These are phyloP conservation scores for Drosophila yakuba DNA, from an alignment of 1,140 invertebrate genomes.

Conservation along the genomic window DNA sequence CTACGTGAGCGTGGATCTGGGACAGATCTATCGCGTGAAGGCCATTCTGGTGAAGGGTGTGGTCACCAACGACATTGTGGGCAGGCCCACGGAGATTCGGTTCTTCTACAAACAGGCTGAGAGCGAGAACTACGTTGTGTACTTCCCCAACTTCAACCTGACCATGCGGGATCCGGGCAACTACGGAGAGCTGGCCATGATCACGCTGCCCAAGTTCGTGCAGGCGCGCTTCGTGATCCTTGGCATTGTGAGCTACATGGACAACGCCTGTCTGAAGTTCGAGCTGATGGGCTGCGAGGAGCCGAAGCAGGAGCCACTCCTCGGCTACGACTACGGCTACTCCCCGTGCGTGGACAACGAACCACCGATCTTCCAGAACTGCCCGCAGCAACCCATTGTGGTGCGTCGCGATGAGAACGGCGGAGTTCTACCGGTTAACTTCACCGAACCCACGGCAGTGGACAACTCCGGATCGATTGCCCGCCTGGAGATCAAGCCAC, in stretches of 20 bases:
- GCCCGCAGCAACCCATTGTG: constrained; percentile 95
- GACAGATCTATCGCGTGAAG: constrained; percentile 95
- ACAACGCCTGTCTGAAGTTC: constrained; percentile 98
- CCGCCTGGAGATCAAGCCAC: constrained; percentile 94
- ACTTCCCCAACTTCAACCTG: constrained; percentile 97
- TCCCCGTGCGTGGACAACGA: constrained; percentile 98
- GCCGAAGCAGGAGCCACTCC: constrained; percentile 90
- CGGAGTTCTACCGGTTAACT: constrained; percentile 94
- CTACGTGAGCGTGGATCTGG: constrained; percentile 97
- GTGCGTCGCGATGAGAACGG: constrained; percentile 95
- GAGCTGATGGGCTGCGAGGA: constrained; percentile 98
- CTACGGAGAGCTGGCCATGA: constrained; percentile 97
- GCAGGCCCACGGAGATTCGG: constrained; percentile 96
- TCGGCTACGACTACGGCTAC: constrained; percentile 97
- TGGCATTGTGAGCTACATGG: constrained; percentile 97
- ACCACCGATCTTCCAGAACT: constrained; percentile 98
- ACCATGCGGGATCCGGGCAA: constrained; percentile 97
- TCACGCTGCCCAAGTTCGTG: constrained; percentile 96
- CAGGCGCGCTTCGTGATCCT: constrained; percentile 97
- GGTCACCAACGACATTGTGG: constrained; percentile 97
- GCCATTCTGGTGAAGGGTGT: constrained; percentile 97
- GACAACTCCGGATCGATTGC: constrained; percentile 98
- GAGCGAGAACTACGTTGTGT: constrained; percentile 97
- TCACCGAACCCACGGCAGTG: constrained; percentile 95
- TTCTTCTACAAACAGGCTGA: constrained; percentile 98